Percentiles rank a stretch among this genome's conserved stretches.
These are phyloP conservation scores for Onychostruthus taczanowskii DNA, from an alignment of 2,113 vertebrate species.

Conservation along the genomic window DNA sequence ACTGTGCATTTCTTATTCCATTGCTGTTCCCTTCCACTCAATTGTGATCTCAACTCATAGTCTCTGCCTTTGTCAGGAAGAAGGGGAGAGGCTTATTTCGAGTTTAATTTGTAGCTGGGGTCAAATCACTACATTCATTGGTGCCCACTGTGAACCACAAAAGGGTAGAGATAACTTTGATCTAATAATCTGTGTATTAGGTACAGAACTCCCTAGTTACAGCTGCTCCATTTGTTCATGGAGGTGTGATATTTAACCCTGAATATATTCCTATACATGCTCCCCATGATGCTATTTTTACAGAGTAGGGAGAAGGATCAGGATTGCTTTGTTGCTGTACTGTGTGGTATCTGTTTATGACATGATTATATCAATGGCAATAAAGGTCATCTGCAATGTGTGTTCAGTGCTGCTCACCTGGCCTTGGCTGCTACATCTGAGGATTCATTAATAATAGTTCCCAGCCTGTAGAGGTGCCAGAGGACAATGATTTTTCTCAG, in stretches of 20 bases:
- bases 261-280: background rate
- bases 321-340: background rate
- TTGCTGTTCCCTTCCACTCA: background rate
- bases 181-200: background rate
- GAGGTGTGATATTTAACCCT: background rate
- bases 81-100: background rate
- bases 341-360: background rate
- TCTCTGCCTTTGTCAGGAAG: background rate
- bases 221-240: background rate
- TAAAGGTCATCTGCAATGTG: background rate
- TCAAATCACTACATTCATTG: background rate
- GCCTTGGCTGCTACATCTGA: background rate
- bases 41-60: background rate
- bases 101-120: background rate
- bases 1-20: background rate
- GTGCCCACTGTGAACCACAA: background rate
- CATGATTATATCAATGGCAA: rapidly evolving
- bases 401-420: background rate
- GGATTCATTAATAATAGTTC: background rate
- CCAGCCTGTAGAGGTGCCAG: background rate
- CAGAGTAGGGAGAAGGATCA: background rate
- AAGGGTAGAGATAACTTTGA: background rate
- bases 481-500: background rate
- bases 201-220: background rate
- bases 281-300: background rate